These are phyloP conservation scores for Tyrophagus putrescentiae DNA, from an alignment of 1,140 invertebrate genomes.

Conservation along the genomic window DNA sequence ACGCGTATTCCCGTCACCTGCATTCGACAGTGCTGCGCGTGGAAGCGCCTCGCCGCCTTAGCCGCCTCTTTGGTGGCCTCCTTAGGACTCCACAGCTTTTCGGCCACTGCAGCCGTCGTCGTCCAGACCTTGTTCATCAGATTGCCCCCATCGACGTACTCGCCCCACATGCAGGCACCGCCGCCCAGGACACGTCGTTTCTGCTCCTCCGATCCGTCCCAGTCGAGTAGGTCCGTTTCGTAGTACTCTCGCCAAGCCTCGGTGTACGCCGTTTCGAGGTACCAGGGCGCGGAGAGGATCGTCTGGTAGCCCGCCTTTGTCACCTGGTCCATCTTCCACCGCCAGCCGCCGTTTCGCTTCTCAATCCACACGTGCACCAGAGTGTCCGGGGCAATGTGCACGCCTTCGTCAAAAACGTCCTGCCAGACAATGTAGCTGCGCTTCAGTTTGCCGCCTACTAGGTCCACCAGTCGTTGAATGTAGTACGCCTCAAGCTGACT, in stretches of 20 bases:
- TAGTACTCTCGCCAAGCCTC: constrained; percentile 36
- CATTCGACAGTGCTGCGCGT: constrained; percentile 71
- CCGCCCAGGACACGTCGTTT: neutral
- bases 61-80: constrained; percentile 31
- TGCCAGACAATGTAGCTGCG: constrained; percentile 67
- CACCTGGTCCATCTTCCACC: constrained; percentile 39
- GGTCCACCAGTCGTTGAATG: constrained; percentile 45
- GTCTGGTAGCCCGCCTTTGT: constrained; percentile 29
- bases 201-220: neutral
- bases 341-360: constrained; percentile 35
- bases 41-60: constrained; percentile 44
- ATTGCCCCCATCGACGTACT: neutral
- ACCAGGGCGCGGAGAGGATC: constrained; percentile 33
- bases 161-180: constrained; percentile 2
- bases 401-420: constrained; percentile 70
- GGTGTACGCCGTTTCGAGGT: constrained; percentile 36
- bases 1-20: constrained; percentile 40
- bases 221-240: constrained; percentile 17
- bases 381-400: constrained; percentile 45
- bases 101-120: constrained; percentile 60
- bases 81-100: constrained; percentile 63
- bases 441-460: constrained; percentile 31
- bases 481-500: constrained; percentile 49
- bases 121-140: constrained; percentile 38
- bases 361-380: constrained; percentile 65